Percentiles rank a stretch among this genome's conserved stretches.
Evolutionary conservation across 2,888 invertebrate genomes (phyloP).

Genomic region (Apodemia mormo): DNA sequence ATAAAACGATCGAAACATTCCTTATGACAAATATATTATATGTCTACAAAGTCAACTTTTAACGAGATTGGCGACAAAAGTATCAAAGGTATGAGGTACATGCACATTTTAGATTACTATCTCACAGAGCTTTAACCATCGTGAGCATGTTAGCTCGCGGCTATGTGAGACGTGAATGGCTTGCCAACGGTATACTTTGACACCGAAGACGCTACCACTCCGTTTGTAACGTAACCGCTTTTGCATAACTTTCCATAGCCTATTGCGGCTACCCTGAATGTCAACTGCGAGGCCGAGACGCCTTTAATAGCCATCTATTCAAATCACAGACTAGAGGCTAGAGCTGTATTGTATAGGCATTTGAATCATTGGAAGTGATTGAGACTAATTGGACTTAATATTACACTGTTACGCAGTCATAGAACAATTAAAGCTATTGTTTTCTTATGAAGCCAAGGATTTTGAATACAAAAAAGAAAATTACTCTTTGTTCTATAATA

Average conservation of each 20-base stretch:
- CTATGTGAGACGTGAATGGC: constrained; percentile 54
- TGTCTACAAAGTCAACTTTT: too few species aligned
- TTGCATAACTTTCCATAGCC: constrained; percentile 59
- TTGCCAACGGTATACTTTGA: constrained; percentile 41
- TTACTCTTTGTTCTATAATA: constrained; percentile 2
- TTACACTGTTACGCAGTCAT: constrained; percentile 15
- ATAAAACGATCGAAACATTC: too few species aligned
- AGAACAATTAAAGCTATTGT: constrained; percentile 14
- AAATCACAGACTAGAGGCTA: constrained; percentile 30
- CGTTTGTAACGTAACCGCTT: constrained; percentile 60
- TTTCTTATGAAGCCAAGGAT: constrained; percentile 15
- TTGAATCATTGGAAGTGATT: constrained; percentile 15
- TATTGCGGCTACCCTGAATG: constrained; percentile 64
- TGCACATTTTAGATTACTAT: constrained; percentile 59
- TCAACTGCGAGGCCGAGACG: constrained; percentile 60
- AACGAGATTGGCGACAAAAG: constrained; percentile 30
- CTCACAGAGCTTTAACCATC: constrained; percentile 49
- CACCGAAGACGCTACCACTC: constrained; percentile 53
- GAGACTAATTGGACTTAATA: constrained; percentile 22
- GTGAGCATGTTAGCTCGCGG: constrained; percentile 43
- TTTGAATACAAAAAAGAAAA: constrained; percentile 9
- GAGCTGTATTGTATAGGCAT: constrained; percentile 4
- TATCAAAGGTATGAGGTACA: constrained; percentile 46
- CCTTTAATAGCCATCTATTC: constrained; percentile 43
- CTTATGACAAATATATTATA: too few species aligned